Evolutionary conservation across 2,888 invertebrate genomes (phyloP).

Genomic region (Agrypnus murinus): DNA sequence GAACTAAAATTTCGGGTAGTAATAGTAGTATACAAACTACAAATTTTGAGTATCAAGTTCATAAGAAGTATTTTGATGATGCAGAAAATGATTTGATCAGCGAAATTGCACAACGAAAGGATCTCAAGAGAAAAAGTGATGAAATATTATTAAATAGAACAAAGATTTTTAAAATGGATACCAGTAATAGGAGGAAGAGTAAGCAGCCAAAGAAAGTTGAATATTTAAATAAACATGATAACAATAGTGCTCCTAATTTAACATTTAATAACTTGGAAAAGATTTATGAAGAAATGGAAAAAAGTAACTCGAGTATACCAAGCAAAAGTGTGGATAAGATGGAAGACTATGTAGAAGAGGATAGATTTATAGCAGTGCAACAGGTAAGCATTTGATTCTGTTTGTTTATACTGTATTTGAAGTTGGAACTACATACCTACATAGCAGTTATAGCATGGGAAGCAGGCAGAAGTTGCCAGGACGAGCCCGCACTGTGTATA

Average conservation of each 20-base stretch:
- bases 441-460: too few species aligned
- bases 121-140: slow-evolving; percentile 63
- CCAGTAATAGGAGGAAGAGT: slow-evolving; percentile 67
- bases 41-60: slow-evolving; percentile 23
- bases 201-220: slow-evolving; percentile 68
- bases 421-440: too few species aligned
- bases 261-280: slow-evolving; percentile 54
- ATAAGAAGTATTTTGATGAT: slow-evolving; percentile 62
- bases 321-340: neutral
- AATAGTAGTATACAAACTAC: slow-evolving; percentile 28
- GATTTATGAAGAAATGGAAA: slow-evolving; percentile 31
- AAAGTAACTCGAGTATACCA: neutral
- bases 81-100: slow-evolving; percentile 64
- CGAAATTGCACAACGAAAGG: slow-evolving; percentile 66
- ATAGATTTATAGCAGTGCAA: neutral
- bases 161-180: slow-evolving; percentile 65
- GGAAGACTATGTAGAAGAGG: slow-evolving; percentile 14
- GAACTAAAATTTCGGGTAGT: neutral
- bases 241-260: slow-evolving; percentile 11
- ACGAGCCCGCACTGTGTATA: too few species aligned
- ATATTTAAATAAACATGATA: neutral
- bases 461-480: too few species aligned
- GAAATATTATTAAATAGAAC: slow-evolving; percentile 54
- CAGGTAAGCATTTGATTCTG: slow-evolving; percentile 16
- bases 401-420: neutral